These are phyloP conservation scores for Archaeoteleia sp. DNA, from an alignment of 2,888 invertebrate species.

Conservation along the genomic window DNA sequence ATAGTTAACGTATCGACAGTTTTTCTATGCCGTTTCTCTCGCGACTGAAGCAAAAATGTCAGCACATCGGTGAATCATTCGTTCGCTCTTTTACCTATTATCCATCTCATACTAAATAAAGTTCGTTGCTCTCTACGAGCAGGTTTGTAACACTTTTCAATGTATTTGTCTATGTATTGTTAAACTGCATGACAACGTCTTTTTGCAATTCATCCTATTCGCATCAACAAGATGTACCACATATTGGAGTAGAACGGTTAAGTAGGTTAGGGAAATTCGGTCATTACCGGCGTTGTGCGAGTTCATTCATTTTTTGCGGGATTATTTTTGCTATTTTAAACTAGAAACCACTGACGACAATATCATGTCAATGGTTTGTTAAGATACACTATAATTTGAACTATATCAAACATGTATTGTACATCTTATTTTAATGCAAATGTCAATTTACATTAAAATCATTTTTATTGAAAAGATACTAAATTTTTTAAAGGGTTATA, in stretches of 20 bases:
- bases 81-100: constrained; percentile 47
- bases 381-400: no score
- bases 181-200: not conserved
- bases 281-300: no score
- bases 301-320: constrained; percentile 9
- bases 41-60: constrained; percentile 61
- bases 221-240: not conserved
- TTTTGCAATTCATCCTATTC: not conserved
- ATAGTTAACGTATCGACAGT: not conserved
- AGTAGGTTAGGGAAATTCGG: constrained; percentile 44
- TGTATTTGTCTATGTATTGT: constrained; percentile 5
- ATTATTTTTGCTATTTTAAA: no score
- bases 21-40: not conserved
- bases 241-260: constrained; percentile 42
- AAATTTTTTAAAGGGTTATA: no score
- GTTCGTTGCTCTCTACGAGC: constrained; percentile 52
- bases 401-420: no score
- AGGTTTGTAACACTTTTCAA: constrained; percentile 49
- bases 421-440: no score
- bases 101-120: constrained; percentile 44
- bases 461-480: no score
- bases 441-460: no score
- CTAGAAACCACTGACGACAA: no score
- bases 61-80: constrained; percentile 65
- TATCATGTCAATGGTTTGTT: no score